These are phyloP conservation scores for Thalpophila matura DNA, from an alignment of 2,888 invertebrate species.

Conservation along the genomic window DNA sequence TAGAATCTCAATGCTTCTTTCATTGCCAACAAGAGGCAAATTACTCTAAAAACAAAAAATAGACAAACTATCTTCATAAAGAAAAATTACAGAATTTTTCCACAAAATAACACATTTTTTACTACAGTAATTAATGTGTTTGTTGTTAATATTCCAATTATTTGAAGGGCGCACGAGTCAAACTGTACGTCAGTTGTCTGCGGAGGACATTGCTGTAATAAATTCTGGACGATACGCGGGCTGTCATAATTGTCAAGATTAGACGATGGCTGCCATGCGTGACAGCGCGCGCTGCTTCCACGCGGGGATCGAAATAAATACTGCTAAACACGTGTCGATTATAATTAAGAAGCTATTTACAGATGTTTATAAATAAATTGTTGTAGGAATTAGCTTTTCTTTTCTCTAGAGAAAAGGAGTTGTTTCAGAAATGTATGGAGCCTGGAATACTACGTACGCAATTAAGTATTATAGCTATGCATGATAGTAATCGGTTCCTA, in stretches of 20 bases:
- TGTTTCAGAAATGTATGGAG: no score
- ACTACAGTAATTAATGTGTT: conserved; percentile 27
- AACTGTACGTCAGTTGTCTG: conserved; percentile 40
- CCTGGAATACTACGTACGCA: no score
- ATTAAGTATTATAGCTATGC: no score
- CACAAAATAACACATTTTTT: background rate
- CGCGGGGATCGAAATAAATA: conserved; percentile 58
- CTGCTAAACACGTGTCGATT: conserved; percentile 56
- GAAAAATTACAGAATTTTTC: conserved; percentile 9
- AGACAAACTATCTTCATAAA: conserved; percentile 19
- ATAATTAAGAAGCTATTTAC: conserved; percentile 54
- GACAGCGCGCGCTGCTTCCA: conserved; percentile 48
- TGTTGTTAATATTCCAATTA: conserved; percentile 43
- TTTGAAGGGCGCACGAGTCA: conserved; percentile 55
- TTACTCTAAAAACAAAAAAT: conserved; percentile 21
- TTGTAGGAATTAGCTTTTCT: conserved; percentile 26
- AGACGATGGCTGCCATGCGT: conserved; percentile 57
- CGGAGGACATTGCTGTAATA: conserved; percentile 44
- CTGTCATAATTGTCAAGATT: conserved; percentile 60
- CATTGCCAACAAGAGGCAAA: conserved; percentile 19
- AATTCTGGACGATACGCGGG: conserved; percentile 47
- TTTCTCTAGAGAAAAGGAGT: conserved; percentile 19
- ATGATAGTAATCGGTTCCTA: no score
- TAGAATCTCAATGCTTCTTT: conserved; percentile 19
- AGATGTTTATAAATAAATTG: conserved; percentile 48